These are phyloP conservation scores for Cervus canadensis DNA, from an alignment of 2,113 vertebrate species.

Conservation along the genomic window DNA sequence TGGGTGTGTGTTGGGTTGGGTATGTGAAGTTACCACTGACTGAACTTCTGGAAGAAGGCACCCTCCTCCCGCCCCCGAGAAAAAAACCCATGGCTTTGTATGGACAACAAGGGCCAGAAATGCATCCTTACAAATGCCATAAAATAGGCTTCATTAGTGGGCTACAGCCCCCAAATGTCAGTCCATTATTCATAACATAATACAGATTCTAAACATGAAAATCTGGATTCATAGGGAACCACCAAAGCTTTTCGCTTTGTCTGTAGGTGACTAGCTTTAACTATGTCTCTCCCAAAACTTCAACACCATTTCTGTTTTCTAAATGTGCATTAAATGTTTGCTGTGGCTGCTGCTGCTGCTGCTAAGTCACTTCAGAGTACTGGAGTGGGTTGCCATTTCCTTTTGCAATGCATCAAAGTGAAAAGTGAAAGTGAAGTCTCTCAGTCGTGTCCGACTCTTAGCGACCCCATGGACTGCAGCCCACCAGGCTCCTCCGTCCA, in stretches of 20 bases:
- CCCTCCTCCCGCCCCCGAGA: background rate
- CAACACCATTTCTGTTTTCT: background rate
- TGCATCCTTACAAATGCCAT: background rate
- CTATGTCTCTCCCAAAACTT: background rate
- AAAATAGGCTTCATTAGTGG: background rate
- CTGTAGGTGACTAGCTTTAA: background rate
- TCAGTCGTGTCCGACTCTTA: accelerated
- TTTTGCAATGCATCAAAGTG: background rate
- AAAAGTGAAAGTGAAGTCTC: background rate
- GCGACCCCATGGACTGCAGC: background rate
- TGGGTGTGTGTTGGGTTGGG: background rate
- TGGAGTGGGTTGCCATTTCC: background rate
- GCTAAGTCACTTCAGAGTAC: background rate
- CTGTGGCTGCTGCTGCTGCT: background rate
- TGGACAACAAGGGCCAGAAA: background rate
- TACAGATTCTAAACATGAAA: background rate
- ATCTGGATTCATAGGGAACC: background rate
- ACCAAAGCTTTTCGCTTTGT: background rate
- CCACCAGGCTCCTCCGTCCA: background rate
- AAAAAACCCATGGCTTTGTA: background rate
- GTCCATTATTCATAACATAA: background rate
- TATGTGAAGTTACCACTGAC: background rate
- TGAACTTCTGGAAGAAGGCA: background rate
- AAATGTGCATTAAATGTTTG: background rate
- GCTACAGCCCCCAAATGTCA: background rate